Conservation (phyloP, 1,140 invertebrate species). For the Hydropsyche tenuis region DNA sequence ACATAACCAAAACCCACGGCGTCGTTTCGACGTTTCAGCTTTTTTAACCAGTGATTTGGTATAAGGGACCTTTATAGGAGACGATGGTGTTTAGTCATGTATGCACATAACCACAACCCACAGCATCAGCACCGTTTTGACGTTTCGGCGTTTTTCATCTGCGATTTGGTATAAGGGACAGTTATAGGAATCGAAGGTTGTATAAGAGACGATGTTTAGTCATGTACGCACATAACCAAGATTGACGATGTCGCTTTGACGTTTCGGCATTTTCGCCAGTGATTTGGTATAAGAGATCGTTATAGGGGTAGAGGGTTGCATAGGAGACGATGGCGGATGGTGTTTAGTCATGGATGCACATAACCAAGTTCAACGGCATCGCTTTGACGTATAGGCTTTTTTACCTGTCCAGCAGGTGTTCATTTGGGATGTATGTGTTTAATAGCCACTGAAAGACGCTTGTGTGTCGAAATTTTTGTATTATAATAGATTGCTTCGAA, state of each 20-base stretch:
- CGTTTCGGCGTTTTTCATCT: not conserved
- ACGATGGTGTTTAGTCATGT: too few species aligned
- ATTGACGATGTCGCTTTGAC: not conserved
- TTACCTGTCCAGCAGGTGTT: too few species aligned
- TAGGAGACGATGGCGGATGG: conserved; percentile 8
- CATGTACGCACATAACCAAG: not conserved
- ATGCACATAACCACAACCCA: too few species aligned
- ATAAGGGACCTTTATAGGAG: too few species aligned
- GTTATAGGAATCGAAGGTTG: not conserved
- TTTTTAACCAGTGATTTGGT: too few species aligned
- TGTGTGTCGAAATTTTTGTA: too few species aligned
- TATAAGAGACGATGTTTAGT: conserved; percentile 30
- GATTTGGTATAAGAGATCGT: too few species aligned
- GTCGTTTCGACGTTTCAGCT: not conserved
- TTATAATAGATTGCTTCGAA: too few species aligned
- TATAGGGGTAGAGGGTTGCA: not conserved
- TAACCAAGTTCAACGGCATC: not conserved
- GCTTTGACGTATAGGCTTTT: not conserved
- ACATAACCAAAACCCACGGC: not conserved
- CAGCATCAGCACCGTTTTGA: too few species aligned
- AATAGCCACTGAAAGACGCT: too few species aligned
- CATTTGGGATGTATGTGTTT: not conserved
- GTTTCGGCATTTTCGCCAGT: not conserved
- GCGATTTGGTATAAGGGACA: too few species aligned
- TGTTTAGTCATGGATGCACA: conserved; percentile 12